Percentiles rank a stretch among this genome's conserved stretches.
These are phyloP conservation scores for Amphimedon queenslandica DNA, from an alignment of 37 sponge, comb jelly and placozoan genomes.

Conservation along the genomic window DNA sequence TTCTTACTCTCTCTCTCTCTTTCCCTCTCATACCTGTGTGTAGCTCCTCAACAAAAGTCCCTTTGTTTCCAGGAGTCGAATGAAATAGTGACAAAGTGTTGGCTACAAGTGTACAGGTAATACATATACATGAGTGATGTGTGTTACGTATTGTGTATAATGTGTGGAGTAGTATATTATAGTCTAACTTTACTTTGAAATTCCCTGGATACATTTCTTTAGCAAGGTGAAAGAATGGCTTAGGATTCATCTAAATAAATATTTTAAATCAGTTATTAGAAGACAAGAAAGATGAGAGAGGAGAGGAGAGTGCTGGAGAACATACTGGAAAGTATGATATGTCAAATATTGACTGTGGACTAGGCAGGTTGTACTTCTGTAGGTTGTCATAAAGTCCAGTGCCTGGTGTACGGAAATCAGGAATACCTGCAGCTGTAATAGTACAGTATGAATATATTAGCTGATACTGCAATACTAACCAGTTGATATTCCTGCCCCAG, in stretches of 20 bases:
- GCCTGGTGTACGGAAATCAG: constrained; percentile 91
- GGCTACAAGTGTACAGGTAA: constrained; percentile 48
- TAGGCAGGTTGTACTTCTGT: constrained; percentile 87
- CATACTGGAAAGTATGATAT: constrained; percentile 79
- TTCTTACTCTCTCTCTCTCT: not conserved
- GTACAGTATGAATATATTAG: not conserved
- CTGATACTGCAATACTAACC: constrained; percentile 30
- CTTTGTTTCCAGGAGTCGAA: constrained; percentile 79
- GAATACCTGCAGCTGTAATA: constrained; percentile 89
- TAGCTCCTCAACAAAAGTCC: constrained; percentile 82
- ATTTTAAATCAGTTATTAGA: no score
- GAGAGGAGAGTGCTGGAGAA: not conserved
- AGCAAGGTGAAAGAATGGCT: constrained; percentile 85
- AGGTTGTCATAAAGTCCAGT: constrained; percentile 95
- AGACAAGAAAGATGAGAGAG: no score
- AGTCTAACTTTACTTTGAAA: constrained; percentile 59
- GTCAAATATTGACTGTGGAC: constrained; percentile 87
- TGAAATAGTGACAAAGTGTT: constrained; percentile 90
- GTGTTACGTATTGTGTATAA: not conserved
- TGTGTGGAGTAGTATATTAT: not conserved
- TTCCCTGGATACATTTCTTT: constrained; percentile 92
- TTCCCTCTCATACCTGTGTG: constrained; percentile 69
- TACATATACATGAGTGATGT: not conserved
- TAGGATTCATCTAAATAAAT: constrained; percentile 49
- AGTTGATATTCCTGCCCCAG: constrained; percentile 94